Evolutionary conservation across 2,113 vertebrate genomes (phyloP), one percentile per base, ranked within the genome.

Genomic region (Mustelus asterias): DNA sequence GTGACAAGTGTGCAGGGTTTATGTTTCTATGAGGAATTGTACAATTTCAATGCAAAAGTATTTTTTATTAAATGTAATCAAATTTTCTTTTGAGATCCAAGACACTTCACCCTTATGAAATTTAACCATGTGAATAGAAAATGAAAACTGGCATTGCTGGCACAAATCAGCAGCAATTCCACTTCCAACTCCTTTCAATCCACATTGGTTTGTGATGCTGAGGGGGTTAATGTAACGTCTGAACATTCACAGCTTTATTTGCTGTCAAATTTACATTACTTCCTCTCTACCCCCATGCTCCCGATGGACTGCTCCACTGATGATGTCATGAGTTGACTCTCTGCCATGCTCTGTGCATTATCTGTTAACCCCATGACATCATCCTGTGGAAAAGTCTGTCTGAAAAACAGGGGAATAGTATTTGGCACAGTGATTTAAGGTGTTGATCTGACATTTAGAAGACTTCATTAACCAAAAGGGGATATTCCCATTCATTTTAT

Each of bases 341-440:
- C 89, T 93, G 89, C 89, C 89, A 93, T 93, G 89, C 89, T 93
- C 89, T 93, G 89, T 93, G 89, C 60, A 93, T 93, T 93, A 93
- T 93, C 89, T 93, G 89, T 93, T 65, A 93, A 65, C 58, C 89
- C 89, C 89, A 93, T 93, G 89, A 93, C 60, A 93, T 93, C 89
- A 93, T 65, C 89, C 33, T 37, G 29, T 93, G 89, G 89, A 93
- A 93, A 93, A 93, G 89, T 93, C 89, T 93, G 89, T 65, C 58
- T 93, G 89, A 93, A 93, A 65, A 93, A 93, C 60, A 93, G 60
- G 60, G 89, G 60, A 65, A 65, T 65, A 65, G 60, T 58, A 93
- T 65, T 93, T 65, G 89, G 29, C 89, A 93, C n/a, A 7, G 37
- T 44, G 60, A 65, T 65, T 37, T 93, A 93, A 93, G 60, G 60